These are phyloP conservation scores for Knipowitschia caucasica DNA, from an alignment of 2,797 vertebrate species.

Conservation along the genomic window DNA sequence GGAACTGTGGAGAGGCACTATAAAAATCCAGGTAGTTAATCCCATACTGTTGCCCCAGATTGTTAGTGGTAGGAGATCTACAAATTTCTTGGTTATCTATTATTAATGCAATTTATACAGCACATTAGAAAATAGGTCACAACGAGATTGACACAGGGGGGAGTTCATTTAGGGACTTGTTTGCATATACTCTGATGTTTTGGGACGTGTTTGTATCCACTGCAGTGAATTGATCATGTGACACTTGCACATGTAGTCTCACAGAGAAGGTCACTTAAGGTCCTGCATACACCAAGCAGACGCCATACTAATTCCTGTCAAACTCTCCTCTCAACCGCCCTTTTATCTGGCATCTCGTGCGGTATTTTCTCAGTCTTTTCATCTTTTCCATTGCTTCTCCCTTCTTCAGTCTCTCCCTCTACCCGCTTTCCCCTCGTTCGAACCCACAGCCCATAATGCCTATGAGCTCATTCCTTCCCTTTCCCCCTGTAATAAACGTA, in stretches of 20 bases:
- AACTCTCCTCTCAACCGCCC: conserved; percentile 52
- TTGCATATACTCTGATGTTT: background rate
- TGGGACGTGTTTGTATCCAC: background rate
- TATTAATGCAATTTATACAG: background rate
- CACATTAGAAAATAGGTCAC: background rate
- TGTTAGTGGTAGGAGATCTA: too few species aligned
- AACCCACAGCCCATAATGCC: conserved; percentile 69
- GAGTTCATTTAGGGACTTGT: background rate
- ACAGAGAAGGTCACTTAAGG: conserved; percentile 47
- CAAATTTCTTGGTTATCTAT: too few species aligned
- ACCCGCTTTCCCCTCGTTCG: conserved; percentile 37
- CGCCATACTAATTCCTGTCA: conserved; percentile 48
- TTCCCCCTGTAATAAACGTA: conserved; percentile 59
- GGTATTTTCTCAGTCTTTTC: conserved; percentile 67
- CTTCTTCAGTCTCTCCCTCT: conserved; percentile 36
- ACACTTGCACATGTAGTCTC: conserved; percentile 9
- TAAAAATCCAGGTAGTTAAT: too few species aligned
- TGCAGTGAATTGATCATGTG: background rate
- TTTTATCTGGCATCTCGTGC: conserved; percentile 64
- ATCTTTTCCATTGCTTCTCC: conserved; percentile 67
- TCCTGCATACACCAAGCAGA: conserved; percentile 58
- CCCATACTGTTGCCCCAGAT: too few species aligned
- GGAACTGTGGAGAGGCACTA: too few species aligned
- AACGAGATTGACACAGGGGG: background rate
- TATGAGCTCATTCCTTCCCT: conserved; percentile 74